Conservation (phyloP, 2,113 vertebrate genomes). For the Sinocyclocheilus grahami region DNA sequence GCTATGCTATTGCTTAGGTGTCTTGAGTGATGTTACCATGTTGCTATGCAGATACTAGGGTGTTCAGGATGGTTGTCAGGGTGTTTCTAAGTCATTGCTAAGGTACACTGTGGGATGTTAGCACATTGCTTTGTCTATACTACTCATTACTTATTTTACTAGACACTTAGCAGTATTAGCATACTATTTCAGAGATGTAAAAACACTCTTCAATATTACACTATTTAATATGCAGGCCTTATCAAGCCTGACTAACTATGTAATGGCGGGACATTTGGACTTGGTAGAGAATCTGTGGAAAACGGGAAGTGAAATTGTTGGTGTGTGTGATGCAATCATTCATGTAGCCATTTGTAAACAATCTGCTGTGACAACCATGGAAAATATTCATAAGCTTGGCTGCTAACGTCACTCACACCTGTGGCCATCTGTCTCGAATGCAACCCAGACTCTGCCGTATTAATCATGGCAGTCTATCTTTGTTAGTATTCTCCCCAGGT, state of each 20-base stretch:
- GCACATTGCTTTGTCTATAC: too few relatives aligned
- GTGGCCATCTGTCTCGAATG: slow-evolving; percentile 48
- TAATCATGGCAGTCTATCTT: slow-evolving; percentile 39
- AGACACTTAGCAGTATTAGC: not conserved
- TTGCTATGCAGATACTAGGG: too few relatives aligned
- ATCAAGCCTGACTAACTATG: not conserved
- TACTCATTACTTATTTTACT: not conserved
- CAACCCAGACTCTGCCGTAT: slow-evolving; percentile 33
- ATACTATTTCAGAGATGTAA: not conserved
- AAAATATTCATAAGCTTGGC: slow-evolving; percentile 51
- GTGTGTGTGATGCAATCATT: slow-evolving; percentile 5
- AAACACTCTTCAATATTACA: not conserved
- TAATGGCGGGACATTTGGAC: not conserved
- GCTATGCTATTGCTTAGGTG: too few relatives aligned
- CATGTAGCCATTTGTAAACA: slow-evolving; percentile 38
- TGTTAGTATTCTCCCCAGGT: slow-evolving; percentile 16
- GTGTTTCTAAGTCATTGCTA: too few relatives aligned
- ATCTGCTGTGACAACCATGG: slow-evolving; percentile 22
- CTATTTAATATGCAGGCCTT: not conserved
- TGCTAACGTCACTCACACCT: slow-evolving; percentile 34
- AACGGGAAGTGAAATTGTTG: not conserved
- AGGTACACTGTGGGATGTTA: too few relatives aligned
- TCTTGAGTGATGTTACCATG: too few relatives aligned
- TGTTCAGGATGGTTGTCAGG: too few relatives aligned
- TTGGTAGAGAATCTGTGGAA: not conserved